phyloP scores from a whole-genome alignment of 2,888 invertebrate species.

The Clistopyga incitator region DNA sequence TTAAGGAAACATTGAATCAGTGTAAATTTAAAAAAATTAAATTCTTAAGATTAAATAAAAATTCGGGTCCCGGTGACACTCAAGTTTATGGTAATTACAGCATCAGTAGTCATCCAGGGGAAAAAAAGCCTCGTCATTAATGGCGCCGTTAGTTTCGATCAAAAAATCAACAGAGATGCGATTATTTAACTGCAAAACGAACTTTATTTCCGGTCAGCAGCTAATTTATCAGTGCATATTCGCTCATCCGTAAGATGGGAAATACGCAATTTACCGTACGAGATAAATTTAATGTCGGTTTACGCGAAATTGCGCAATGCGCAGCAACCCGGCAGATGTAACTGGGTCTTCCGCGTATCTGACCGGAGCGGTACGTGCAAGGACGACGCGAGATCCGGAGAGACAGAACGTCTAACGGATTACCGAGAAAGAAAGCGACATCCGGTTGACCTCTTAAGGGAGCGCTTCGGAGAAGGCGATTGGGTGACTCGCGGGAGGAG shows the following conservation, averaged over 20 bases:
- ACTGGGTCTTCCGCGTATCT: slow-evolving; percentile 43
- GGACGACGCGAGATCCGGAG: slow-evolving; percentile 13
- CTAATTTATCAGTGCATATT: background rate
- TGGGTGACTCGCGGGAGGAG: slow-evolving; percentile 20
- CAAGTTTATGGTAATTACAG: background rate
- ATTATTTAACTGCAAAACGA: background rate
- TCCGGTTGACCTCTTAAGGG: slow-evolving; percentile 41
- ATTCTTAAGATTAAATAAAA: no score
- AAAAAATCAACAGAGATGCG: background rate
- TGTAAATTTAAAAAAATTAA: no score
- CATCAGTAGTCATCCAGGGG: background rate
- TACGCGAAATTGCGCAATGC: slow-evolving; percentile 76
- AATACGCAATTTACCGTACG: background rate
- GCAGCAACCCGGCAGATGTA: slow-evolving; percentile 53
- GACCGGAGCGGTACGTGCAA: slow-evolving; percentile 45
- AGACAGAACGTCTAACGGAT: slow-evolving; percentile 50
- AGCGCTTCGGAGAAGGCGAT: slow-evolving; percentile 12
- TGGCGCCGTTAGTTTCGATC: background rate
- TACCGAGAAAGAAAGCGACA: slow-evolving; percentile 26
- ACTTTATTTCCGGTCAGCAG: background rate
- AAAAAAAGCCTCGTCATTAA: background rate
- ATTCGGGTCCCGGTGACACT: background rate
- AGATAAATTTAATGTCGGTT: slow-evolving; percentile 50
- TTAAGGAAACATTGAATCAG: no score
- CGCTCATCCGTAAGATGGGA: background rate